Conservation (phyloP, 2,797 vertebrate genomes). For the Schizothorax lantsangensis region DNA sequence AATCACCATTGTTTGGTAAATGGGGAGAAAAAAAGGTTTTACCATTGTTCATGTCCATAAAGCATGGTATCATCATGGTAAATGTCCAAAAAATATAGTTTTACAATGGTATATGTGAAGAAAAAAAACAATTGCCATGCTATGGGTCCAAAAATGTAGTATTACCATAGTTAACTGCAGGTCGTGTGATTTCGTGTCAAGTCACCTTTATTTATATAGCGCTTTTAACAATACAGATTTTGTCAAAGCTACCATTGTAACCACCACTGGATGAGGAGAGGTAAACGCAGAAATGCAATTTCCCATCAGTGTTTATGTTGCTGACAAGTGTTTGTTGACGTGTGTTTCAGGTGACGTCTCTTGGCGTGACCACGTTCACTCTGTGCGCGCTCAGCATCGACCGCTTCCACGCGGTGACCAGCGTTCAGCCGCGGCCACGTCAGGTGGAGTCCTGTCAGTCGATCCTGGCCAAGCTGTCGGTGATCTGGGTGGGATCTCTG, state of each 20-base stretch:
- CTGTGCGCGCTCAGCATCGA: conserved; percentile 95
- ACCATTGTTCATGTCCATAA: not conserved
- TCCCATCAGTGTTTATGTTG: not conserved
- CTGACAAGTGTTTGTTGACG: not conserved
- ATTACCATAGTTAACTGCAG: not conserved
- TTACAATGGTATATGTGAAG: not conserved
- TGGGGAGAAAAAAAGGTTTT: not conserved
- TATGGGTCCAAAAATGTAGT: not conserved
- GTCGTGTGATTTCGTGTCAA: not conserved
- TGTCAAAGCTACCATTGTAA: no score
- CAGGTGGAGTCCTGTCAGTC: conserved; percentile 89
- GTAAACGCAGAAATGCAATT: no score
- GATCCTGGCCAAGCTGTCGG: conserved; percentile 91
- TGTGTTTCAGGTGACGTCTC: conserved; percentile 85
- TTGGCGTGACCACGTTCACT: conserved; percentile 95
- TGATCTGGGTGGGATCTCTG: conserved; percentile 95
- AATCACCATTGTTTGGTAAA: no score
- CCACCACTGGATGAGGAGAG: no score
- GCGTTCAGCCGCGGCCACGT: conserved; percentile 76
- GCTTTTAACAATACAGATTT: no score
- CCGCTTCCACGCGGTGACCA: conserved; percentile 89
- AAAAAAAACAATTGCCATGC: not conserved
- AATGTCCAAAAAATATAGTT: not conserved
- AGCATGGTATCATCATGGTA: not conserved
- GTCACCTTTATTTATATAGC: no score